phyloP scores from a whole-genome alignment of 2,113 vertebrate species.

The Sinocyclocheilus anophthalmus region DNA sequence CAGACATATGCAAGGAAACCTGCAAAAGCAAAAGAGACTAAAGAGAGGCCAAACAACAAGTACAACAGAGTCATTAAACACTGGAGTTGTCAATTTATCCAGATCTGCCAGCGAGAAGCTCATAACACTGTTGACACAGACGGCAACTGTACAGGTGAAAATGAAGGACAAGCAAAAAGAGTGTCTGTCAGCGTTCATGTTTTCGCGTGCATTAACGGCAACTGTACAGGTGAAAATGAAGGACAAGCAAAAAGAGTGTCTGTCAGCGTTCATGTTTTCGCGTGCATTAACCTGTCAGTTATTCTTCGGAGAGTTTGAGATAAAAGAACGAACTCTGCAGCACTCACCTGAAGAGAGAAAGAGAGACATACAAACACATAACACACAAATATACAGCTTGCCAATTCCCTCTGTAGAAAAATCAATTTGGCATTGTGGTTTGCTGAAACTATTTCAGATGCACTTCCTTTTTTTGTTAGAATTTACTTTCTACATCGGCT shows the following conservation, averaged over 20 bases:
- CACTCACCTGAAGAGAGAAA: not conserved
- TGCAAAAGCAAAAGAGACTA: not conserved
- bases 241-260: not conserved
- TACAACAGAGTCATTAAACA: not conserved
- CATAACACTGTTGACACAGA: not conserved
- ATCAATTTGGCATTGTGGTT: not conserved
- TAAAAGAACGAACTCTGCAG: not conserved
- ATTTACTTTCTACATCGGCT: not conserved
- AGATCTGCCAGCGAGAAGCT: not conserved
- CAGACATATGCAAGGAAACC: not conserved
- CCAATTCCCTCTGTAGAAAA: not conserved
- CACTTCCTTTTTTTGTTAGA: not conserved
- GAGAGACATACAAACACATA: not conserved
- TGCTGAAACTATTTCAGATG: not conserved
- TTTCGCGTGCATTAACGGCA: not conserved
- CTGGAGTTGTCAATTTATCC: not conserved
- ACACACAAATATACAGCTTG: slow-evolving; percentile 5
- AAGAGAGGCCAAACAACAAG: not conserved
- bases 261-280: not conserved
- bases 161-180: not conserved
- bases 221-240: not conserved
- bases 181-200: not conserved
- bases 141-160: not conserved
- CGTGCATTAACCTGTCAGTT: not conserved
- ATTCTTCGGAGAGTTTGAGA: not conserved